Conservation (phyloP, 2,888 invertebrate species). For the Synanthedon myopaeformis region DNA sequence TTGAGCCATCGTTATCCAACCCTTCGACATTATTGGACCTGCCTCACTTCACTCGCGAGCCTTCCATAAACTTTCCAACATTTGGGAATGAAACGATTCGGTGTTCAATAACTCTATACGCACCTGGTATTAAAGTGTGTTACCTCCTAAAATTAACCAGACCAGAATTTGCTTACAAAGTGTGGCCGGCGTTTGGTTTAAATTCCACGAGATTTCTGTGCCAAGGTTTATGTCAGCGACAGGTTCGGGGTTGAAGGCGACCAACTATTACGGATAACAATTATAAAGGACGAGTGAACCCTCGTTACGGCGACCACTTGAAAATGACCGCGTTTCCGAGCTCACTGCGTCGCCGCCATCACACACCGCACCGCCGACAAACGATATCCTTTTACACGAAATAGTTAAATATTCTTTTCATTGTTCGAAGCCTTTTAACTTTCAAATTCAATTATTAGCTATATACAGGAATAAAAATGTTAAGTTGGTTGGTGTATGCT, state of each 20-base stretch:
- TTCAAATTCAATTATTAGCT: too few species aligned
- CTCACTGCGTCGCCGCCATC: background rate
- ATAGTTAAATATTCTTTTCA: too few species aligned
- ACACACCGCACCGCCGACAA: conserved; percentile 21
- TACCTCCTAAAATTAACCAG: conserved; percentile 25
- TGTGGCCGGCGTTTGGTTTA: background rate
- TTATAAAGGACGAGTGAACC: conserved; percentile 25
- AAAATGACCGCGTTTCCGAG: conserved; percentile 16
- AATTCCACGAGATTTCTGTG: conserved; percentile 8
- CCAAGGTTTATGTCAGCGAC: conserved; percentile 23
- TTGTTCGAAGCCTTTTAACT: too few species aligned
- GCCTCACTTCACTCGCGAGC: conserved; percentile 23
- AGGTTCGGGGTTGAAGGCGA: conserved; percentile 11
- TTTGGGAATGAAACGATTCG: conserved; percentile 26
- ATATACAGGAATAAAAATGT: too few species aligned
- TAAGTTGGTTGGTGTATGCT: too few species aligned
- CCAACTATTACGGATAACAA: conserved; percentile 19
- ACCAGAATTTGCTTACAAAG: conserved; percentile 5
- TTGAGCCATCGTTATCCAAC: conserved; percentile 46
- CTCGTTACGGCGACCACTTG: conserved; percentile 25
- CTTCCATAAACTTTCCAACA: conserved; percentile 37
- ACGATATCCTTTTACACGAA: conserved; percentile 18
- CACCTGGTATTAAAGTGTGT: conserved; percentile 10
- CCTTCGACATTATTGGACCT: conserved; percentile 52
- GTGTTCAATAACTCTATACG: conserved; percentile 21